Conservation (phyloP, 2,113 vertebrate genomes). For the Salvator merianae region DNA sequence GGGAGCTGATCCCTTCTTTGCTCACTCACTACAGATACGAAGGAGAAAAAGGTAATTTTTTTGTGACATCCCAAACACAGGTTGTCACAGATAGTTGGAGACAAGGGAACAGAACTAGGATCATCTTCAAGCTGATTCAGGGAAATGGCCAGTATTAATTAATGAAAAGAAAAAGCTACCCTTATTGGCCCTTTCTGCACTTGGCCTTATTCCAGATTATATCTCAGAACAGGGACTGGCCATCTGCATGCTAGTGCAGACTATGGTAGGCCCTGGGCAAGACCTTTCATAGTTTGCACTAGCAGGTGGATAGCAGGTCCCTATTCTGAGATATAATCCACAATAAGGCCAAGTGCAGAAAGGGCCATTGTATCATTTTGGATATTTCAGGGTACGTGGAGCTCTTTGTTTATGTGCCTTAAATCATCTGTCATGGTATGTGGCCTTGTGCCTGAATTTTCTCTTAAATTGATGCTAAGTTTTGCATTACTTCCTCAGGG, state of each 20-base stretch:
- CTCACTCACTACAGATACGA: no score
- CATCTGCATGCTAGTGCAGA: no score
- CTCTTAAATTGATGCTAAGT: neutral
- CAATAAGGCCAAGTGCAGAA: no score
- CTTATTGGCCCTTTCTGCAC: no score
- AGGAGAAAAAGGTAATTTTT: neutral
- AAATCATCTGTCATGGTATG: neutral
- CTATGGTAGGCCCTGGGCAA: no score
- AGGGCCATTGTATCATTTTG: neutral
- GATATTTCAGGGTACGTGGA: neutral
- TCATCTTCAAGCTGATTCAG: neutral
- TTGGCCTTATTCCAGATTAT: no score
- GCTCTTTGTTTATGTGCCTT: neutral
- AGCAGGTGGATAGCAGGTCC: no score
- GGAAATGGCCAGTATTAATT: neutral
- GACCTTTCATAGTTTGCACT: no score
- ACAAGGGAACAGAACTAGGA: neutral
- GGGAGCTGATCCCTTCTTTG: no score
- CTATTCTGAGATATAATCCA: no score
- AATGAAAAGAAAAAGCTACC: neutral
- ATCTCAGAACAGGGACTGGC: no score
- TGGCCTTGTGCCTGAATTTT: neutral
- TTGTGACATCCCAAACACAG: neutral
- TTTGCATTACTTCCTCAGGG: slow-evolving; percentile 77
- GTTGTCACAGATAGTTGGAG: neutral